Evolutionary conservation across 1,140 invertebrate genomes (phyloP), one percentile per base, ranked within the genome.

Genomic region (Diabrotica undecimpunctata): DNA sequence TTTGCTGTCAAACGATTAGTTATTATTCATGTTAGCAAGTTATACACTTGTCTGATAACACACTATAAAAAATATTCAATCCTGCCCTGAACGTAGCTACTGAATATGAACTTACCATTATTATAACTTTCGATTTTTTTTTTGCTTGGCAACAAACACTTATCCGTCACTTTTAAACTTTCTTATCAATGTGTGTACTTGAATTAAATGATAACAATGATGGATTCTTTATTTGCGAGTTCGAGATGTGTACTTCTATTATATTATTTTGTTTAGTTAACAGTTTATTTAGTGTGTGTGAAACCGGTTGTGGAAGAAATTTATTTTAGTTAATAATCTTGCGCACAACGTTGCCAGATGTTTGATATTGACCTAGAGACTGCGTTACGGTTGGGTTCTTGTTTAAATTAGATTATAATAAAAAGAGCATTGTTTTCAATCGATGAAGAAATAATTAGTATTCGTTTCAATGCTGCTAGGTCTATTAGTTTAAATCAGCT

Each of bases 141-240:
- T 46, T 46, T n/a, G n/a, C 41, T 46, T 46, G 41, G n/a, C 41
- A 46, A 46, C 41, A n/a, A 46, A 46, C 41, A 46, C 8, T 46
- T 46, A 46, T 46, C 41, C 41, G n/a, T 46, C 41, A 46, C 41
- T 46, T 46, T 46, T 46, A 46, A 46, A 46, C 41, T 46, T 46
- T 46, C 41, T 46, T 46, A 46, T 46, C 41, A 46, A 46, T 46
- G 41, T 46, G 41, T 46, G n/a, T 46, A 46, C 41, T 46, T 46
- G 41, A 46, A 46, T 46, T 46, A 46, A 46, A n/a, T 46, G 41
- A 46, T 46, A 46, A 46, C 41, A 46, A 46, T 46, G 41, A n/a
- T 46, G 41, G n/a, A 46, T 46, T 46, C 41, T 46, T 46, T 46
- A 46, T 46, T 46, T 6, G 41, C 41, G 41, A 46, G 5, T 10